Percentiles rank a stretch among this genome's conserved stretches.
Evolutionary conservation across 2,113 vertebrate genomes (phyloP).

Genomic region (Dipodomys merriami): DNA sequence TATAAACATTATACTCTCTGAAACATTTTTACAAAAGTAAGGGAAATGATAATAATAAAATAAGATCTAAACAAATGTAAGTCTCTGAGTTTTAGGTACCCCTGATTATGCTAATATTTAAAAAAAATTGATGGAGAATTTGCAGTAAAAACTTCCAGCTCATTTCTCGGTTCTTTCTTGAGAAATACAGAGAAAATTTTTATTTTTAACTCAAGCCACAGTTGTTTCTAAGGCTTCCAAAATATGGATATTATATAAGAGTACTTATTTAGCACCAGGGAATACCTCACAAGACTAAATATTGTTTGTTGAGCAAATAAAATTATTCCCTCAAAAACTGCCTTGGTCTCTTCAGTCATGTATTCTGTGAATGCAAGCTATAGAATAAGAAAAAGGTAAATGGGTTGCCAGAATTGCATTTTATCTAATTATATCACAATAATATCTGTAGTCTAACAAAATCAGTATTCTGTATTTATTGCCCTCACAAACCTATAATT

Average conservation of each 20-base stretch:
- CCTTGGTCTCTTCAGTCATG: not conserved
- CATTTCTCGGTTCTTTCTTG: too few relatives aligned
- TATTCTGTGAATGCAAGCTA: constrained; percentile 16
- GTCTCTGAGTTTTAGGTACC: not conserved
- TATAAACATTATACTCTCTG: constrained; percentile 32
- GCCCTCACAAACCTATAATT: constrained; percentile 74
- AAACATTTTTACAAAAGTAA: constrained; percentile 12
- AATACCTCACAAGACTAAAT: not conserved
- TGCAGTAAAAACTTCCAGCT: too few relatives aligned
- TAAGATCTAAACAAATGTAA: not conserved
- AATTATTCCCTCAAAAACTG: constrained; percentile 3
- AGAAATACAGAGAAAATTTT: too few relatives aligned
- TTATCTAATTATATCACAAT: constrained; percentile 49
- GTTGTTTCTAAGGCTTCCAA: constrained; percentile 15
- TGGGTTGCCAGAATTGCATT: not conserved
- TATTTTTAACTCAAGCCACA: too few relatives aligned
- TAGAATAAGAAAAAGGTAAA: constrained; percentile 20
- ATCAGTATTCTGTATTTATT: constrained; percentile 73
- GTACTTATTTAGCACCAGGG: not conserved
- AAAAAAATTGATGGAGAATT: too few relatives aligned
- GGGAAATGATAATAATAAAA: not conserved
- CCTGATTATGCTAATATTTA: not conserved
- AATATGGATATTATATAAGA: not conserved
- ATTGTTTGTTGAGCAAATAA: constrained; percentile 8
- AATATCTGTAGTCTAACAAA: constrained; percentile 55